These are phyloP conservation scores for Trichogramma pretiosum DNA, from an alignment of 1,140 invertebrate species.

Conservation along the genomic window DNA sequence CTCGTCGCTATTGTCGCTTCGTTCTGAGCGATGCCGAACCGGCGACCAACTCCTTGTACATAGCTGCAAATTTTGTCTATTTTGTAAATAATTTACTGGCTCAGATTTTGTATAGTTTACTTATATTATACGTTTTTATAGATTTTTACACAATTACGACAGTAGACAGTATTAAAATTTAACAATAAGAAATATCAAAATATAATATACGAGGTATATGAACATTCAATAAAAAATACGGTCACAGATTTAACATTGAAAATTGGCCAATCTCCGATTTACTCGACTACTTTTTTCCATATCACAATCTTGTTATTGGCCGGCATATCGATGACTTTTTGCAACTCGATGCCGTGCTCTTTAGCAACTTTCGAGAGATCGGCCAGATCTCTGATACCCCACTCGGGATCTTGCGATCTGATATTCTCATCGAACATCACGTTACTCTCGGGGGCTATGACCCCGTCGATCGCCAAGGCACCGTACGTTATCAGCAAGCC, in stretches of 20 bases:
- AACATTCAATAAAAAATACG: no score
- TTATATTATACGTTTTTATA: no score
- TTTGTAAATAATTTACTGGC: no score
- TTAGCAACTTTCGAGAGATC: conserved; percentile 60
- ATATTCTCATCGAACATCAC: conserved; percentile 65
- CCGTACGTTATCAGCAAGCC: conserved; percentile 77
- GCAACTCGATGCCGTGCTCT: conserved; percentile 53
- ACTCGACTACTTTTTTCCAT: conserved; percentile 54
- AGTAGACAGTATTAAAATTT: no score
- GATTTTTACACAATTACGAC: no score
- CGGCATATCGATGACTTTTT: conserved; percentile 66
- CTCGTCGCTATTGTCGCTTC: background rate
- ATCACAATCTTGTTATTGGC: conserved; percentile 79
- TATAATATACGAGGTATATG: no score
- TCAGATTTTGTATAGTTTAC: no score
- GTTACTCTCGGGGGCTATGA: conserved; percentile 72
- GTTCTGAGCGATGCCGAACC: background rate
- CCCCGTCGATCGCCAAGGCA: conserved; percentile 66
- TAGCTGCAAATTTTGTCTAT: no score
- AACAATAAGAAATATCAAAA: no score
- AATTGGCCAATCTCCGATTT: no score
- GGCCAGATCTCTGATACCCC: conserved; percentile 71
- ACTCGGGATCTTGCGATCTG: conserved; percentile 53
- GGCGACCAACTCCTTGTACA: no score
- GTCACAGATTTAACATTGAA: no score